Evolutionary conservation across 2,113 vertebrate genomes (phyloP).

Genomic region (Tragelaphus buxtoni): DNA sequence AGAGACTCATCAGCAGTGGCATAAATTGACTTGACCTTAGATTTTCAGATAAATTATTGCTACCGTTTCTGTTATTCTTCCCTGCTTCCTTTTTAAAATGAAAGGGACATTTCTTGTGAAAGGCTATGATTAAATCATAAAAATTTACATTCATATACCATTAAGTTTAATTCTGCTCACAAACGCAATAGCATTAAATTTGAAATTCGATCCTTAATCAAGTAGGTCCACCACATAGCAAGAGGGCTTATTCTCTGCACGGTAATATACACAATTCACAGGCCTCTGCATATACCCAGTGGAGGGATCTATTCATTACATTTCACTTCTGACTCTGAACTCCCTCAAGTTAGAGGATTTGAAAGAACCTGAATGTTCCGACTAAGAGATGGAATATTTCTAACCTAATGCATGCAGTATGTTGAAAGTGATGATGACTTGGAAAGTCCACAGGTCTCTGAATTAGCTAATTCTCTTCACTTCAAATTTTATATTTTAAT

Average conservation of each 20-base stretch:
- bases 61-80: conserved; percentile 25
- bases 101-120: conserved; percentile 43
- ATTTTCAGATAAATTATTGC: conserved; percentile 41
- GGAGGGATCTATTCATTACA: neutral
- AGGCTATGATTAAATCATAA: conserved; percentile 74
- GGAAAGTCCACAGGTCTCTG: neutral
- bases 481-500: conserved; percentile 29
- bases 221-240: neutral
- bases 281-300: neutral
- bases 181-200: conserved; percentile 64
- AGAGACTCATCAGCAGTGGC: neutral
- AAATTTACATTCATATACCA: conserved; percentile 59
- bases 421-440: conserved; percentile 17
- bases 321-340: conserved; percentile 2
- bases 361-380: conserved; percentile 15
- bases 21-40: conserved; percentile 12
- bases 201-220: conserved; percentile 72
- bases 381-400: conserved; percentile 36
- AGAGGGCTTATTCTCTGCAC: conserved; percentile 21
- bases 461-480: neutral
- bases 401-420: neutral
- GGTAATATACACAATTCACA: conserved; percentile 3
- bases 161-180: conserved; percentile 61
- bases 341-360: conserved; percentile 35
- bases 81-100: conserved; percentile 4